Evolutionary conservation across 2,888 invertebrate genomes (phyloP).

Genomic region (Drosophila emarginata): DNA sequence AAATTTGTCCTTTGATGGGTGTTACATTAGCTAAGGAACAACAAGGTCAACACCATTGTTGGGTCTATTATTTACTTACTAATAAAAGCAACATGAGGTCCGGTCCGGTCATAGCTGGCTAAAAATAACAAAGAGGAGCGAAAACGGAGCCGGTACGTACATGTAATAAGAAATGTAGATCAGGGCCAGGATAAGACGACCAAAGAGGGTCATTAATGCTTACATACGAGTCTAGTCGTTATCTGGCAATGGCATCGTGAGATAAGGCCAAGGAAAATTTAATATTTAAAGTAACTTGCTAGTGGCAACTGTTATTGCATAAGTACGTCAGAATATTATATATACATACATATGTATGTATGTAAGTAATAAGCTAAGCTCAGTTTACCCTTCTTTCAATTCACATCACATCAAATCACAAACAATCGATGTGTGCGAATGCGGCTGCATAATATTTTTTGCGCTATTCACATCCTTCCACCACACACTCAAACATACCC

Average conservation of each 20-base stretch:
- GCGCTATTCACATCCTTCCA: constrained; percentile 41
- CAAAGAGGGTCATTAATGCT: neutral
- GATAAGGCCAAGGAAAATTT: neutral
- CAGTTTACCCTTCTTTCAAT: constrained; percentile 7
- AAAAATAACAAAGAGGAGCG: constrained; percentile 28
- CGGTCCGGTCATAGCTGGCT: constrained; percentile 8
- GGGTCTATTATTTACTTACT: constrained; percentile 33
- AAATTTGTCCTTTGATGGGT: constrained; percentile 60
- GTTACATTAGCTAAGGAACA: constrained; percentile 37
- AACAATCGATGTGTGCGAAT: constrained; percentile 53
- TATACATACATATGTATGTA: neutral
- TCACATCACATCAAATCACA: constrained; percentile 39
- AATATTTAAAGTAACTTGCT: neutral
- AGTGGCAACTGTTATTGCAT: neutral
- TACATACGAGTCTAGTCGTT: neutral
- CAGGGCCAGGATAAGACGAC: constrained; percentile 10
- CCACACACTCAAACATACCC: neutral
- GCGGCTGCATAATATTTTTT: constrained; percentile 66
- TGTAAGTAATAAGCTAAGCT: constrained; percentile 5
- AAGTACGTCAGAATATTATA: neutral
- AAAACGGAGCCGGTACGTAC: neutral
- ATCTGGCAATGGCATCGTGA: neutral
- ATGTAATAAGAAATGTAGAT: constrained; percentile 12
- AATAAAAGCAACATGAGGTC: constrained; percentile 48
- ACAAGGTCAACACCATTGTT: constrained; percentile 44